A percentile compares a stretch with the other conserved stretches of the same genome.
Conservation (phyloP, 2,797 vertebrate species). For the Setipinna tenuifilis region DNA sequence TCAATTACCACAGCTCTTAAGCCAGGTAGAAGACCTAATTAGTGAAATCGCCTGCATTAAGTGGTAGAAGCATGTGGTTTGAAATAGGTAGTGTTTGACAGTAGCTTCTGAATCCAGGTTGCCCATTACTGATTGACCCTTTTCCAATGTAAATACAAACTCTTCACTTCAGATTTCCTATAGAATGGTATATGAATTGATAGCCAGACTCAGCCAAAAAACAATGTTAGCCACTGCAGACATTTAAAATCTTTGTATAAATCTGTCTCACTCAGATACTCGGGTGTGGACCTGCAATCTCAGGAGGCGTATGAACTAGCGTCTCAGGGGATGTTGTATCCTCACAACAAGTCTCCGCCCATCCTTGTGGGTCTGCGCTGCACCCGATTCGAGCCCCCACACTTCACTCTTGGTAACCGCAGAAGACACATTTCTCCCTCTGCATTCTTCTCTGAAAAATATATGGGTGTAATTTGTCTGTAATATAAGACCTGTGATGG, state of each 20-base stretch:
- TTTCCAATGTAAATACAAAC: too few relatives aligned
- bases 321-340: slow-evolving; percentile 81
- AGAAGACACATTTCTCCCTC: not conserved
- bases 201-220: too few relatives aligned
- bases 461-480: not conserved
- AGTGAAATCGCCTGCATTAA: too few relatives aligned
- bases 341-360: slow-evolving; percentile 83
- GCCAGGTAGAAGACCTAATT: too few relatives aligned
- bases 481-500: not conserved
- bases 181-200: too few relatives aligned
- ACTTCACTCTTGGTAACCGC: slow-evolving; percentile 87
- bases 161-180: too few relatives aligned
- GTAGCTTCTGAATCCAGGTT: too few relatives aligned
- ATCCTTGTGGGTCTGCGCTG: slow-evolving; percentile 85
- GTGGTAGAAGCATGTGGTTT: too few relatives aligned
- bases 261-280: slow-evolving; percentile 74
- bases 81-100: too few relatives aligned
- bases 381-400: slow-evolving; percentile 80
- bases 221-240: too few relatives aligned
- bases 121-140: too few relatives aligned
- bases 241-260: not conserved
- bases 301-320: slow-evolving; percentile 95
- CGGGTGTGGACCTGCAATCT: slow-evolving; percentile 84
- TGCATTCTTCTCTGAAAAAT: not conserved
- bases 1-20: not conserved